Percentiles rank a stretch among this genome's conserved stretches.
phyloP scores from a whole-genome alignment of 2,113 vertebrate species.

The Catharus minimus region DNA sequence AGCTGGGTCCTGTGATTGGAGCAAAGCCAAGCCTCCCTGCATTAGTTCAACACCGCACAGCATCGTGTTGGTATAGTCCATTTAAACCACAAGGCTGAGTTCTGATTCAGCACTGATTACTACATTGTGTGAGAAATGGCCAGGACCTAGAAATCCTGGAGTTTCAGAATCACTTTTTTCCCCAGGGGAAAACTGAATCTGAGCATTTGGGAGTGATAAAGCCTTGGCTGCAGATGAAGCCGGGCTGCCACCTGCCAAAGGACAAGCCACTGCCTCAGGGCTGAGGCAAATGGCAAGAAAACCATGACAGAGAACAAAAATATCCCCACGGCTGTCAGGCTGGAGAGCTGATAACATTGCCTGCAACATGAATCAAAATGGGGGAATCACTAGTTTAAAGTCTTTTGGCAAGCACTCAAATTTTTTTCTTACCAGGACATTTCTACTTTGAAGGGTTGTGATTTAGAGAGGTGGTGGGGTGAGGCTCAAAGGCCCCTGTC shows the following conservation, averaged over 20 bases:
- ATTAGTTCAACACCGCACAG: accelerated
- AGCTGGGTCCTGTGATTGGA: neutral
- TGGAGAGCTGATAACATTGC: neutral
- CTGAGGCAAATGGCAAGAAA: neutral
- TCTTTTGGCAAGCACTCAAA: neutral
- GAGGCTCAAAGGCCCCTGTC: neutral
- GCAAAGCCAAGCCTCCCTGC: neutral
- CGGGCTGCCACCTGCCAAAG: neutral
- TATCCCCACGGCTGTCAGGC: neutral
- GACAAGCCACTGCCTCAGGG: neutral
- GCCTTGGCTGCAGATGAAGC: slow-evolving; percentile 12
- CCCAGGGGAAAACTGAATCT: neutral
- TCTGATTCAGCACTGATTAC: neutral
- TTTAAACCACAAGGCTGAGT: neutral
- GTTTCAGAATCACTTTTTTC: neutral
- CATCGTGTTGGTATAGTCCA: accelerated
- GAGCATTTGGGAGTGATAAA: neutral
- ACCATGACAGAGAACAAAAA: neutral
- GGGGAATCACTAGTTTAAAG: neutral
- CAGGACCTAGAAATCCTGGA: neutral
- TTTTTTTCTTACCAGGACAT: neutral
- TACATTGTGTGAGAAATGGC: neutral
- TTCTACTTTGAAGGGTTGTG: neutral
- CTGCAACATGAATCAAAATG: neutral
- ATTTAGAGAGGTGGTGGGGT: neutral